Evolutionary conservation across 2,888 invertebrate species (phyloP), one percentile per base, ranked within the genome.

Genomic region (Elgonia sp.): DNA sequence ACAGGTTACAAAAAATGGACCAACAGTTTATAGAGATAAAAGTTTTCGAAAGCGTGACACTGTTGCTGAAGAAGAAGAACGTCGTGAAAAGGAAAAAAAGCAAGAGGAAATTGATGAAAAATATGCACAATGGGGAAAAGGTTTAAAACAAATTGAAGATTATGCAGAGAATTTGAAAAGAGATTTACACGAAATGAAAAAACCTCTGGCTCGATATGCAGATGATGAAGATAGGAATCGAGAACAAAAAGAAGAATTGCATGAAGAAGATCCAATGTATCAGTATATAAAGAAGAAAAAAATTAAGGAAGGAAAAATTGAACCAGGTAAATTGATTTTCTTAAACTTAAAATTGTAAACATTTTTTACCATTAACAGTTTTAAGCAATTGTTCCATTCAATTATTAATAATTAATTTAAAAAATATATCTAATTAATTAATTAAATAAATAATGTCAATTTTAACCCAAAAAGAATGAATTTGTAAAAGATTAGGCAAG

Each of bases 261-360:
- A 98, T 81, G 97, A 96, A 0, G 99, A 98, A 0, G 99, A 99
- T 95, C 99, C 99, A 0, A 99, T 99, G 99, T 95, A 98, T 82
- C 96, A 96, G 67, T 99, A 98, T 92, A 97, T 99, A 40, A 95
- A 96, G 77, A 96, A 96, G 92, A 97, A 97, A 93, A 96, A 96
- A 91, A 95, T 95, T 88, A 96, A 96, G 89, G 95, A 96, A 12
- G 96, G 96, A 2, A 95, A 95, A 86, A 89, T 92, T 37, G 62
- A 62, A 62, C 62, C 46, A 46, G 46, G 46, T 46, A 10, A 14
- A 7, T 46, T 2, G n/a, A n/a, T n/a, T n/a, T n/a, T n/a, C n/a
- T n/a, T n/a, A n/a, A n/a, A n/a, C n/a, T n/a, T n/a, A n/a, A n/a
- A 46, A 46, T 5, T 46, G 14, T 29, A 7, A 46, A 46, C 14